Evolutionary conservation across 2,888 invertebrate species (phyloP), one percentile per base, ranked within the genome.

Genomic region (Andrena chrysosceles): DNA sequence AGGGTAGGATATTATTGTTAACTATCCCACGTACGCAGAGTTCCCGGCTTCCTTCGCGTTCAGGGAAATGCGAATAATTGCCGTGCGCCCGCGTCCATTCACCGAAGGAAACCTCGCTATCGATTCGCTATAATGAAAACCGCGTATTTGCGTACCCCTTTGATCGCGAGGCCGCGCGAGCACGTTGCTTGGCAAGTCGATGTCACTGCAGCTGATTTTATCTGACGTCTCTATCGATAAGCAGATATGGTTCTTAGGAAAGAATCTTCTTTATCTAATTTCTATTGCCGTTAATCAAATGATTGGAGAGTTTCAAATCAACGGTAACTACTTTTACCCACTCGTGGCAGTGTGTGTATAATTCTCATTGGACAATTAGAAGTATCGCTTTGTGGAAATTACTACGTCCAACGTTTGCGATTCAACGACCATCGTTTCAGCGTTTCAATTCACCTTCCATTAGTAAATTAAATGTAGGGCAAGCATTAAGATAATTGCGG

Each of bases 1-100:
- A 63, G 71, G 84, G 82, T 84, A 82, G 48, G 82, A 83, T 70
- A 67, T 35, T 60, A 69, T 54, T 54, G 7, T 71, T 48, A 26
- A 26, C 13, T 7, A 62, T 66, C 52, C 26, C 48, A 7, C 23
- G 13, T 10, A 20, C 0, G 0, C 33, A 16, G 42, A 5, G 16
- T 13, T 42, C 42, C 42, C 42, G 3, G 5, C 16, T 42, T 42
- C 16, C 42, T 42, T 42, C 5, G 23, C 10, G 20, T 56, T 13
- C 56, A 26, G 13, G 56, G 56, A 56, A 48, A 23, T 7, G 2
- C 10, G 5, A 20, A 8, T 54, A 8, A 48, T 59, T 29, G 7
- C 0, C n/a, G 16, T 62, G 33, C 20, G 35, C 31, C 13, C 42
- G 59, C 16, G 56, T 69, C 8, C 7, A 64, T 60, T 70, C 48